phyloP scores from a whole-genome alignment of 2,888 invertebrate species.

The Papilio protenor region DNA sequence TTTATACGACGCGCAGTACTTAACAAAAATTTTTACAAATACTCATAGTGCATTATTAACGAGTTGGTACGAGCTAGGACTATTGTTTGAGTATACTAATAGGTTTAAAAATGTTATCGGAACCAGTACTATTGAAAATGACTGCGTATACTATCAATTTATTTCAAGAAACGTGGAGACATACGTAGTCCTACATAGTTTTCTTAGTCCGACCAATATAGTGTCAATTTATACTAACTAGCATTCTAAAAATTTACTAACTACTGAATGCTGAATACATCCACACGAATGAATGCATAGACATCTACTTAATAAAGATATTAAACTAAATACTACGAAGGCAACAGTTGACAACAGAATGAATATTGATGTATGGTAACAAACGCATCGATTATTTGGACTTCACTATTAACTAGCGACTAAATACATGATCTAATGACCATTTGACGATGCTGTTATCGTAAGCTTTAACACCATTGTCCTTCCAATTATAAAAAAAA shows the following conservation, averaged over 20 bases:
- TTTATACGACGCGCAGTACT: background rate
- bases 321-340: conserved; percentile 77
- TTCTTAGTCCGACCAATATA: conserved; percentile 61
- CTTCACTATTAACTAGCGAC: background rate
- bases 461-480: background rate
- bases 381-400: conserved; percentile 1
- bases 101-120: conserved; percentile 27
- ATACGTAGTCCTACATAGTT: conserved; percentile 48
- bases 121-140: conserved; percentile 33
- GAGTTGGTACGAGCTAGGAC: conserved; percentile 58
- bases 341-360: conserved; percentile 70
- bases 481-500: background rate
- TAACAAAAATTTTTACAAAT: conserved; percentile 17
- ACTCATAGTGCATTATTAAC: conserved; percentile 76
- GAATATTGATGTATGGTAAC: conserved; percentile 57
- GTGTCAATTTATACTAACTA: conserved; percentile 82
- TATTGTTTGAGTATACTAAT: conserved; percentile 39
- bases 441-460: background rate
- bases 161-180: conserved; percentile 38
- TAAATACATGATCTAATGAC: background rate
- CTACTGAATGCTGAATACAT: conserved; percentile 80
- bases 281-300: conserved; percentile 77
- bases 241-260: conserved; percentile 84
- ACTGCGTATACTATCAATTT: conserved; percentile 20
- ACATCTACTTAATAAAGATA: conserved; percentile 80